Base-by-base conservation (phyloP, 2,113 vertebrate species). In the Rynchops niger region DNA sequence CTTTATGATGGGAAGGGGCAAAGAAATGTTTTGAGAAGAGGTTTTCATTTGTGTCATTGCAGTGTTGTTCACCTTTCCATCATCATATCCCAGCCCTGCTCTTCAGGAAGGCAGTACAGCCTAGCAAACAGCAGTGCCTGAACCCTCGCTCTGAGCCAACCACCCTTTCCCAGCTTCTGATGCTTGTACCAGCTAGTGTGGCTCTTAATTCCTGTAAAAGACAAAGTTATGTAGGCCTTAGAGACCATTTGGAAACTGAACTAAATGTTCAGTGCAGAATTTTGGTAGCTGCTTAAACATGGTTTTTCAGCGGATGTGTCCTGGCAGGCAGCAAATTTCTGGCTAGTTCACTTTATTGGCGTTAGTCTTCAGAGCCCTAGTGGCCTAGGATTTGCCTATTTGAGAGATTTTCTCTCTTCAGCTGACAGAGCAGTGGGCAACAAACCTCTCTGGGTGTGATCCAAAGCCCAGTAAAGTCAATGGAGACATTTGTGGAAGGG, bases 391-490 rank as follows among this genome's bases (percentile, higher is more conserved):
- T 94, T 87, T 95, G 36, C 56, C 56, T 92, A 3, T 74, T 78
- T 91, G 70, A 87, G 70, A 89, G 53, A 79, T 85, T 90, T 82
- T 80, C n/a, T 84, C 52, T 92, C 77, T 91, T 94, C 81, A 94
- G 30, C 70, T 94, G 78, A 87, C 40, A 79, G 86, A 91, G 20
- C 69, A 93, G 58, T 61, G 45, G 58, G 61, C 70, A 93, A 82
- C 53, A 93, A 76, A 89, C 82, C 61, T 62, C 50, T 82, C 61
- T 82, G 91, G 62, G 81, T 85, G 42, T 82, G 40, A 77, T 95
- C 70, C 88, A 94, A 91, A 92, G 81, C 70, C 47, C 83, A 70
- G 43, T 76, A 79, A 86, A 95, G 61, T 94, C 94, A 95, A 82
- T 87, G 89, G 78, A 95, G 74, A 79, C 30, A 30, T 97, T 82